Base-by-base conservation (phyloP, 2,797 vertebrate genomes). In the Sorex maritimensis region DNA sequence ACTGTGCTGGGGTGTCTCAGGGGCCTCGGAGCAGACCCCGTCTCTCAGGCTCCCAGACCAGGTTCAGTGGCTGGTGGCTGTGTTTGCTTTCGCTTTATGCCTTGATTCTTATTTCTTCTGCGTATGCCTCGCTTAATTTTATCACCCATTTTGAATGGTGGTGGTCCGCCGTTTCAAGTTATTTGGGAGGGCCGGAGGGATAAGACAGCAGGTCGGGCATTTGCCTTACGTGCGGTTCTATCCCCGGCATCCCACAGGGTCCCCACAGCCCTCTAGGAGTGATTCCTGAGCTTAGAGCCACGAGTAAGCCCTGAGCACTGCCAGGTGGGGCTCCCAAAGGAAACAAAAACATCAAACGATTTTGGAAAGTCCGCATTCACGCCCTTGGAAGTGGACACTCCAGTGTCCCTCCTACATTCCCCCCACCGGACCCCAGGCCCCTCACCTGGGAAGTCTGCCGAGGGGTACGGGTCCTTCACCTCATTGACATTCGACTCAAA, bases 401-500 rank as follows among this genome's bases (percentile, higher is more conserved):
- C n/a, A 46, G 38, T 10, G 7, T 13, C 61, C 9, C 49, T 67
- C 6, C 23, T 58, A 2, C 58, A 4, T 5, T 11, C 52, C 44
- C 61, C 38, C 46, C 3, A 3, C 26, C 11, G 6, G 0, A 28
- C 0, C 49, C 15, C 52, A 26, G 52, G 58, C 15, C 23, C 0
- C 95, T 97, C 98, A 99, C 99, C 99, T 98, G 99, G 99, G 95
- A 99, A 99, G 96, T 99, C 99, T 10, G 99, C 99, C 13, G 99
- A 99, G 67, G 99, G 99, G 96, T 99, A 99, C 0, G 99, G 99
- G 92, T 99, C 99, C 97, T 99, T 99, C 91, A 99, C 99, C 97
- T 99, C 99, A 68, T 99, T 99, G 89, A 99, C 99, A 17, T 99
- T 99, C 44, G 99, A 99, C 97, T 99, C 99, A 98, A 99, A 99